Base-by-base conservation (phyloP, 1,140 invertebrate genomes). In the Caenorhabditis brenneri region DNA sequence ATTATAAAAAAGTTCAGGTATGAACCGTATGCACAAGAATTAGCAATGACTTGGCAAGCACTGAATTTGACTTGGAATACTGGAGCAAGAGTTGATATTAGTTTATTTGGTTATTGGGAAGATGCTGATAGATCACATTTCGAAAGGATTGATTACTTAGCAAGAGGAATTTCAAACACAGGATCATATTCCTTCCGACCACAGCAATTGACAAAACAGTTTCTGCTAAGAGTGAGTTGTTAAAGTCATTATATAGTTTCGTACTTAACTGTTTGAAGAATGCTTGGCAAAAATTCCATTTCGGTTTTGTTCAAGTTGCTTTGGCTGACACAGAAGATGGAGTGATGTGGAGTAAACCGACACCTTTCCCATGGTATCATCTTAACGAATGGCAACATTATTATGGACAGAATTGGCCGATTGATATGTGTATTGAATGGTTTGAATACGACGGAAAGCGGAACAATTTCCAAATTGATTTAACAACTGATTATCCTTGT, bases 321-420 rank as follows among this genome's bases (percentile, higher is more conserved):
- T 33, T 86, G 48, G 65, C 86, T 19, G 84, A 86, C 53, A 36
- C 42, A 15, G 86, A 86, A 51, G 80, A 24, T 89, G 95, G 95
- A 0, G 92, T 94, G 0, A 91, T 97, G 1, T 97, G 96, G 96
- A 96, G 95, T 89, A 93, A 94, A 49, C 95, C 96, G 0, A 95
- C 97, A 87, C 96, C 96, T 0, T 91, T 97, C 5, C 95, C 92
- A 0, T 97, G 96, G 96, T 97, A 97, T 89, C 96, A 97, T 89
- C 93, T 92, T 0, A 93, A 94, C 0, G 95, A 97, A 91, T 97
- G 95, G 95, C 93, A 95, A 89, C 91, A 93, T 22, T 86, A 93
- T 24, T 93, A 94, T 86, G 91, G 92, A 7, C 82, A 86, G 2
- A 92, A 93, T n/a, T 97, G 96, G 96, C 91, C 95, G 0, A 92